Percentiles rank a stretch among this genome's conserved stretches.
phyloP scores from a whole-genome alignment of 2,113 vertebrate genomes.

The Aptenodytes forsteri region DNA sequence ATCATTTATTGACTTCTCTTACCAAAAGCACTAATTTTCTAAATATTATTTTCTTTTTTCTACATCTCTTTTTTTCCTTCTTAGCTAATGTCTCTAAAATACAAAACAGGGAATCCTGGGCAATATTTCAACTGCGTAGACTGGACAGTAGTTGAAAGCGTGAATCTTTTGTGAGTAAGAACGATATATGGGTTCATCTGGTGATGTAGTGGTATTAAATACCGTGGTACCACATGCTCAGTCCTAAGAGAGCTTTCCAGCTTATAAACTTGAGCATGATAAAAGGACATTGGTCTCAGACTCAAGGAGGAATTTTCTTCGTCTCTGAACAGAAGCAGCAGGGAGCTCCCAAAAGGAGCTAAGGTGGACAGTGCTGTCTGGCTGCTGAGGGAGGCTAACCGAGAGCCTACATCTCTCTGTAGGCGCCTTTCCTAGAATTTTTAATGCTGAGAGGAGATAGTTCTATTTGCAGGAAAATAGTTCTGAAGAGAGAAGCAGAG shows the following conservation, averaged over 20 bases:
- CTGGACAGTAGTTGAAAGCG: neutral
- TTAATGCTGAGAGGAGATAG: neutral
- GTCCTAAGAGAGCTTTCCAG: neutral
- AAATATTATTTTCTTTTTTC: neutral
- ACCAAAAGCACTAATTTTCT: neutral
- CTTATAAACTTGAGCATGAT: neutral
- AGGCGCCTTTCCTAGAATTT: neutral
- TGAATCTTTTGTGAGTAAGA: neutral
- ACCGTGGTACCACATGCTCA: neutral
- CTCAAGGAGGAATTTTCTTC: neutral
- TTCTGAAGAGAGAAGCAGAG: neutral
- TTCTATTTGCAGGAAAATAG: neutral
- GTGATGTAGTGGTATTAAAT: neutral
- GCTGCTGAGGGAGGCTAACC: neutral
- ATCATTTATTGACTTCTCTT: neutral
- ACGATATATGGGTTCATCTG: neutral
- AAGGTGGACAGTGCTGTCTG: neutral
- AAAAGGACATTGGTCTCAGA: neutral
- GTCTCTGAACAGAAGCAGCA: neutral
- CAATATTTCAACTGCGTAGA: neutral
- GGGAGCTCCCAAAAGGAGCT: neutral
- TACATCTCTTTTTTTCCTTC: neutral
- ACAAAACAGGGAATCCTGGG: neutral
- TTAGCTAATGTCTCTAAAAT: neutral
- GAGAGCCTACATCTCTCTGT: neutral